phyloP scores from a whole-genome alignment of 2,797 vertebrate species.

The Bothrops alternatus region DNA sequence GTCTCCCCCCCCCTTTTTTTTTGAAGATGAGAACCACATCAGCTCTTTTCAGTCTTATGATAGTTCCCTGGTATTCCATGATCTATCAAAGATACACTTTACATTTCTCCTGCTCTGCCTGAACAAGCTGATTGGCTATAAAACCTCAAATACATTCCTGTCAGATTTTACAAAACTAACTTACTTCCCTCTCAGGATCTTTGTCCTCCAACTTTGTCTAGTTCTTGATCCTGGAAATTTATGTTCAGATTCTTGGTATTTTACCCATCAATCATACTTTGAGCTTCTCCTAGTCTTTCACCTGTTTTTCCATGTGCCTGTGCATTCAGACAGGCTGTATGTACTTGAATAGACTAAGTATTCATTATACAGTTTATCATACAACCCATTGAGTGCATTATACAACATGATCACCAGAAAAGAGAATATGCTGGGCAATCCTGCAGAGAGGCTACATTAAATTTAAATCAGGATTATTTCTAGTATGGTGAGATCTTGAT shows the following conservation, averaged over 20 bases:
- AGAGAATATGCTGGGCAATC: background rate
- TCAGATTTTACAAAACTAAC: background rate
- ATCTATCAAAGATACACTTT: background rate
- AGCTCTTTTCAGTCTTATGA: background rate
- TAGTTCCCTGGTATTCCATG: background rate
- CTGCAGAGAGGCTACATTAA: background rate
- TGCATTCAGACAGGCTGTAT: background rate
- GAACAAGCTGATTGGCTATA: background rate
- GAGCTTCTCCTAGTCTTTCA: background rate
- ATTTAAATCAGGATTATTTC: background rate
- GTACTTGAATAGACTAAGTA: background rate
- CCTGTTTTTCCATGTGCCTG: background rate
- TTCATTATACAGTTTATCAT: background rate
- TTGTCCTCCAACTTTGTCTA: background rate
- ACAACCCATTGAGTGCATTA: background rate
- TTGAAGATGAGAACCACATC: background rate
- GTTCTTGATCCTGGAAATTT: background rate
- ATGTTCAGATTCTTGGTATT: background rate
- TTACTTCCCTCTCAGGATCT: background rate
- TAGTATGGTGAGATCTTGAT: background rate
- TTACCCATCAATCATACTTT: background rate
- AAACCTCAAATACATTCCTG: background rate
- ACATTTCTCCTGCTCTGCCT: background rate
- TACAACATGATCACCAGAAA: background rate
- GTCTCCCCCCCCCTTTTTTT: accelerated